These are phyloP conservation scores for Magallana nippona DNA, from an alignment of 2,888 invertebrate genomes.

Conservation along the genomic window DNA sequence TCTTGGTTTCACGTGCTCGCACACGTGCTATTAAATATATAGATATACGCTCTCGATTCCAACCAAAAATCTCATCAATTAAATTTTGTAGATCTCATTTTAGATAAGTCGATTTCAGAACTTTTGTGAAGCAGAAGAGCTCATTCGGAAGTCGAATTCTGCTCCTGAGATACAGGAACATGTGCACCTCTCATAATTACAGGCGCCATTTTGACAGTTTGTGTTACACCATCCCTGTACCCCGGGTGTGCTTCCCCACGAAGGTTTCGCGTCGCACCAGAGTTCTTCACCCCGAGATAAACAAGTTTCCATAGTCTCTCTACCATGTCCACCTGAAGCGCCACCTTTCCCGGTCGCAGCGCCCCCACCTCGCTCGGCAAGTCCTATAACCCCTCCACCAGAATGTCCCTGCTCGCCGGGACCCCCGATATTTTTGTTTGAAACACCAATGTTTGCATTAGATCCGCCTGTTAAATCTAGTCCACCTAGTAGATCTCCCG, in stretches of 20 bases:
- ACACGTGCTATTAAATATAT: no score
- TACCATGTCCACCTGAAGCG: neutral
- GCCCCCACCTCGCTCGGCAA: neutral
- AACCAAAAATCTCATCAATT: neutral
- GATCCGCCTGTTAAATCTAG: neutral
- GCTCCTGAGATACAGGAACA: conserved; percentile 40
- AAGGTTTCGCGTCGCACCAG: conserved; percentile 34
- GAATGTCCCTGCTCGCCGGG: neutral
- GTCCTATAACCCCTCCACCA: neutral
- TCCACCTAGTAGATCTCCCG: neutral
- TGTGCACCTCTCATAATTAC: conserved; percentile 42
- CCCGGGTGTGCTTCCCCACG: conserved; percentile 42
- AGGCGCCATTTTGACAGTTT: conserved; percentile 42
- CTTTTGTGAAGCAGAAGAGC: neutral
- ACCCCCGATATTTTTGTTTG: neutral
- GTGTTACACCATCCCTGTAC: conserved; percentile 43
- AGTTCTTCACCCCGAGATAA: conserved; percentile 18
- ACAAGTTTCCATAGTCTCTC: conserved; percentile 10
- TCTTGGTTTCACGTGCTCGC: no score
- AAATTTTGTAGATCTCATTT: neutral
- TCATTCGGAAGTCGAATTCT: conserved; percentile 31
- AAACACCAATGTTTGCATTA: neutral
- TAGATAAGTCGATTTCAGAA: neutral
- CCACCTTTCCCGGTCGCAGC: neutral
- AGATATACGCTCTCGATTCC: no score